Percentiles rank a stretch among this genome's conserved stretches.
These are phyloP conservation scores for Amiota minor DNA, from an alignment of 2,888 invertebrate genomes.

Conservation along the genomic window DNA sequence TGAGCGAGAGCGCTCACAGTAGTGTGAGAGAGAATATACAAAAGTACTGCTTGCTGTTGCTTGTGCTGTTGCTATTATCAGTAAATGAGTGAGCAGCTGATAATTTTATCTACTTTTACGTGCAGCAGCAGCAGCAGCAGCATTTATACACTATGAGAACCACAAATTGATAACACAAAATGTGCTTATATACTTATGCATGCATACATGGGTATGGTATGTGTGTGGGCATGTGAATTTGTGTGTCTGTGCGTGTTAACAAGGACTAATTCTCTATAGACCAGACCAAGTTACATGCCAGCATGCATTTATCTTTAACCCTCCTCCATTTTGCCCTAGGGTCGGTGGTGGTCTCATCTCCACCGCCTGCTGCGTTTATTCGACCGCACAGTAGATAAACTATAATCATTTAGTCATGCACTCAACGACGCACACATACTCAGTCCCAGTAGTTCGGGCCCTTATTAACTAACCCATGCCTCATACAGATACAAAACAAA, in stretches of 20 bases:
- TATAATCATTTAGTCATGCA: slow-evolving; percentile 61
- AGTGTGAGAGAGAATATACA: not conserved
- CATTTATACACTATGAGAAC: not conserved
- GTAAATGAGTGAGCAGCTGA: slow-evolving; percentile 52
- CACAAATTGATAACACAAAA: slow-evolving; percentile 15
- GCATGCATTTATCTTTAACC: not conserved
- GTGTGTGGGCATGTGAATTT: slow-evolving; percentile 34
- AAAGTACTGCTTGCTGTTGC: not conserved
- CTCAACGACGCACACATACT: slow-evolving; percentile 22
- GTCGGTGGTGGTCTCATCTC: slow-evolving; percentile 19
- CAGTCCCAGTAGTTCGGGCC: not conserved
- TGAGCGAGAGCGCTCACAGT: slow-evolving; percentile 11
- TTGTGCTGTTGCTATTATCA: too few species aligned
- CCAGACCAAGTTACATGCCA: not conserved
- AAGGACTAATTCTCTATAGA: slow-evolving; percentile 4
- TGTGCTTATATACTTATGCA: not conserved
- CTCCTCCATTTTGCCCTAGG: not conserved
- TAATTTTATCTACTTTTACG: slow-evolving; percentile 46
- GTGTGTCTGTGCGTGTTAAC: not conserved
- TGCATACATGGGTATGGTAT: slow-evolving; percentile 11
- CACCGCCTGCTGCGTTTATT: slow-evolving; percentile 6
- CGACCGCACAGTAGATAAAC: slow-evolving; percentile 56
- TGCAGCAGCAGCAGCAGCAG: not conserved
- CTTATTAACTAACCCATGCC: not conserved
- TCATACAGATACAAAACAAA: not conserved